Base-by-base conservation (phyloP, 2,113 vertebrate species). In the Triplophysa rosa region DNA sequence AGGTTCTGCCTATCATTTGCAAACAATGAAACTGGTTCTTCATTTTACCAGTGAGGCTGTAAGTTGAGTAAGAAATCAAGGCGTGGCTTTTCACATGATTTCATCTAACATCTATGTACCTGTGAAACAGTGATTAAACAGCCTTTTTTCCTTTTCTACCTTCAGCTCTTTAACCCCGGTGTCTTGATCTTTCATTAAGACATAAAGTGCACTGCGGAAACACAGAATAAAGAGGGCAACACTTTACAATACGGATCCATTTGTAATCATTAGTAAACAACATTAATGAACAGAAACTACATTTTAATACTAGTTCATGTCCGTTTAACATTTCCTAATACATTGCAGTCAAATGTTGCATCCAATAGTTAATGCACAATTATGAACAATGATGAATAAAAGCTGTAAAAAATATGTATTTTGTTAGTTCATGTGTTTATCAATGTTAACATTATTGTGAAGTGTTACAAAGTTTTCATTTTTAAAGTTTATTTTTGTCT, bases 51-150 rank as follows among this genome's bases (percentile, higher is more conserved):
- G 10, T n/a, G 8, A 6, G 2, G 54, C 16, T 58, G 17, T 58
- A 9, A 58, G 1, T 7, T 56, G 5, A 14, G 47, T 49, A 37
- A 2, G 49, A 6, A 17, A 17, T 16, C 49, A 17, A 17, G 16
- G 5, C 0, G 5, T 16, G 4, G 5, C 4, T 54, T 7, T 33
- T 1, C 12, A 65, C 45, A 14, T 52, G 10, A 54, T 54, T 5
- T 16, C 13, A 6, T 45, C 2, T 52, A 0, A 16, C 16, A 52
- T 13, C 49, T 17, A 14, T 17, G 6, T 88, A 99, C 98, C 97
- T 49, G 95, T 94, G 90, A 99, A 99, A 83, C 97, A 99, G 82
- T 99, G 92, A 87, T 98, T 98, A 90, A 95, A 99, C 65, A 95
- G 84, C 84, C 92, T 94, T 78, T 95, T 97, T 13, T 96, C 94